phyloP scores from a whole-genome alignment of 2,888 invertebrate genomes.

The Ormyrus rosae region DNA sequence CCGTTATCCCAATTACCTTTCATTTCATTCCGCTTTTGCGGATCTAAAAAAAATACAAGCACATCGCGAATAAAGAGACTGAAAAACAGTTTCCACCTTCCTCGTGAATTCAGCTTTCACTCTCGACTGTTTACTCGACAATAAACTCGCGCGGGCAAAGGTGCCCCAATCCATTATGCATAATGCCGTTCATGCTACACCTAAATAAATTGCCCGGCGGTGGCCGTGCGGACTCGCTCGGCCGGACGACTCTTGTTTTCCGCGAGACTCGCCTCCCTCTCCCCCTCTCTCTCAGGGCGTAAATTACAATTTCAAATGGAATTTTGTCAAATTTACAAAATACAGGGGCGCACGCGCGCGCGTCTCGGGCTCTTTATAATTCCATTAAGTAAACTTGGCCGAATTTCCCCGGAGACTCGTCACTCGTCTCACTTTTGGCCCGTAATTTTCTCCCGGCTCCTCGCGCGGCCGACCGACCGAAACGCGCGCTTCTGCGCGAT shows the following conservation, averaged over 20 bases:
- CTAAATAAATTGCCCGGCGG: conserved; percentile 28
- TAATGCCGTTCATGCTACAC: not conserved
- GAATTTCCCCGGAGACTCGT: conserved; percentile 69
- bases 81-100: no score
- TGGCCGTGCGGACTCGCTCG: not conserved
- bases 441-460: conserved; percentile 49
- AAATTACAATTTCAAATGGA: conserved; percentile 54
- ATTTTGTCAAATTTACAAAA: conserved; percentile 57
- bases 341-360: conserved; percentile 20
- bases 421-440: conserved; percentile 60
- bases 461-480: conserved; percentile 17
- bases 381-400: conserved; percentile 69
- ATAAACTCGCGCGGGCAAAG: not conserved
- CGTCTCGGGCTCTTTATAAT: conserved; percentile 68
- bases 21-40: no score
- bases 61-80: no score
- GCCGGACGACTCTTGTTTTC: not conserved
- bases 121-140: not conserved
- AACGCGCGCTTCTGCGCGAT: not conserved
- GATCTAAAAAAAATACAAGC: no score
- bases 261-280: no score
- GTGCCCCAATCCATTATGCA: conserved; percentile 10
- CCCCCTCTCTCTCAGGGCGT: conserved; percentile 13
- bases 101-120: not conserved
- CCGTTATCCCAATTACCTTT: no score